phyloP scores from a whole-genome alignment of 2,888 invertebrate genomes.

The Agapetus fuscipes region DNA sequence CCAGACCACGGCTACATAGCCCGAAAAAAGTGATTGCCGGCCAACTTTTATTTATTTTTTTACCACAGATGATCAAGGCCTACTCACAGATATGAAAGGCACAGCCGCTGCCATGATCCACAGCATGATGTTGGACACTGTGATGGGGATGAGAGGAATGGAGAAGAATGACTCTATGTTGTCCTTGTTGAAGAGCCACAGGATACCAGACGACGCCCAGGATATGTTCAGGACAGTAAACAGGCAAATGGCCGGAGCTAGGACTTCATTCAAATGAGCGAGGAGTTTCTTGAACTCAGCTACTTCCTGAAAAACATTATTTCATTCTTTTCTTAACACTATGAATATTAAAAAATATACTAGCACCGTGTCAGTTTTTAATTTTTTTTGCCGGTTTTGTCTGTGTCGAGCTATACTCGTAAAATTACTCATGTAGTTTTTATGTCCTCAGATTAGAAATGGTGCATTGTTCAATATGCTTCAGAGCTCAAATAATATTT shows the following conservation, averaged over 20 bases:
- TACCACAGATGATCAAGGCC: too few species aligned
- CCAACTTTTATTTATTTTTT: too few species aligned
- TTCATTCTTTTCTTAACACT: slow-evolving; percentile 8
- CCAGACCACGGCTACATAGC: too few species aligned
- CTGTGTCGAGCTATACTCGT: too few species aligned
- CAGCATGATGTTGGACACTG: slow-evolving; percentile 48
- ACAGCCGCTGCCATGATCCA: slow-evolving; percentile 57
- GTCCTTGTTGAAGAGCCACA: slow-evolving; percentile 57
- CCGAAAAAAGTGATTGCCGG: too few species aligned
- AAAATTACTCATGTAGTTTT: too few species aligned
- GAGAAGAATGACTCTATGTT: slow-evolving; percentile 47
- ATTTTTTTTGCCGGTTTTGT: too few species aligned
- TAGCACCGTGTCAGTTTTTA: background rate
- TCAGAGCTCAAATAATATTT: too few species aligned
- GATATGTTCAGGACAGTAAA: slow-evolving; percentile 66
- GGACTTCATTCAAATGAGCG: slow-evolving; percentile 64
- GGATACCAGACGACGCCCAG: slow-evolving; percentile 59
- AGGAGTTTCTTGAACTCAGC: slow-evolving; percentile 69
- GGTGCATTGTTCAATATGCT: too few species aligned
- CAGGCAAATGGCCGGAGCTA: slow-evolving; percentile 67
- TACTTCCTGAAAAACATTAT: slow-evolving; percentile 66
- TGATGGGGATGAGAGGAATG: slow-evolving; percentile 50
- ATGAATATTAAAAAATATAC: slow-evolving; percentile 2
- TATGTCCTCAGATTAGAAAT: too few species aligned
- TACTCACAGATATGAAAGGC: slow-evolving; percentile 62